Evolutionary conservation across 2,888 invertebrate genomes (phyloP).

Genomic region (Ennomos fuscantarius): DNA sequence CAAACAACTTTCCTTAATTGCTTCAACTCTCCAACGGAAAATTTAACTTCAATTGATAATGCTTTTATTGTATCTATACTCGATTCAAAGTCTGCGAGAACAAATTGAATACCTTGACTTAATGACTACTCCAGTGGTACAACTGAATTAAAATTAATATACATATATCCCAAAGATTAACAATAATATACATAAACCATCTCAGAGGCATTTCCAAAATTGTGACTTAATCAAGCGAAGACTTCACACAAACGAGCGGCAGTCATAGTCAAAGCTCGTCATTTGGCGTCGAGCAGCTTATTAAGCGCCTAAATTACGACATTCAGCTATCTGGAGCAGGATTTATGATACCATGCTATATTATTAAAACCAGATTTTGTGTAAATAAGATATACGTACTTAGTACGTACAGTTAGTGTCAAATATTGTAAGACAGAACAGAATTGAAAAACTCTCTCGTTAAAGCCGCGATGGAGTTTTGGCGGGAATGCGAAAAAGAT

Average conservation of each 20-base stretch:
- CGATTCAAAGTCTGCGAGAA: slow-evolving; percentile 40
- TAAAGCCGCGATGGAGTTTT: too few species aligned
- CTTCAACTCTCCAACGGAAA: slow-evolving; percentile 48
- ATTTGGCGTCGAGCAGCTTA: slow-evolving; percentile 45
- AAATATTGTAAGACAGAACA: too few species aligned
- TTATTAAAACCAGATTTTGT: slow-evolving; percentile 23
- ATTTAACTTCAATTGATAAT: slow-evolving; percentile 47
- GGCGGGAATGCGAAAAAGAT: too few species aligned
- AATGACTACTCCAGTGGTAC: too few species aligned
- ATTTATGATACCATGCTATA: slow-evolving; percentile 41
- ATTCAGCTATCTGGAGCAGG: slow-evolving; percentile 43
- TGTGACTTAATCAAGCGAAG: slow-evolving; percentile 41
- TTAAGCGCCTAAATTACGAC: slow-evolving; percentile 53
- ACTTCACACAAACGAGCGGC: slow-evolving; percentile 33
- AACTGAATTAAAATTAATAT: background rate
- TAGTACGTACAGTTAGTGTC: slow-evolving; percentile 2
- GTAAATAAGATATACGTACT: slow-evolving; percentile 23
- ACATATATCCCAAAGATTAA: slow-evolving; percentile 1
- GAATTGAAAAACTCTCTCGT: too few species aligned
- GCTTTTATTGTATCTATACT: slow-evolving; percentile 47
- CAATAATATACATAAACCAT: slow-evolving; percentile 4
- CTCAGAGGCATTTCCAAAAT: slow-evolving; percentile 15
- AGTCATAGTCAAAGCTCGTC: slow-evolving; percentile 45
- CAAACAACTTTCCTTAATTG: slow-evolving; percentile 64
- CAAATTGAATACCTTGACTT: slow-evolving; percentile 50